These are phyloP conservation scores for Ctenomys sociabilis DNA, from an alignment of 2,113 vertebrate species.

Conservation along the genomic window DNA sequence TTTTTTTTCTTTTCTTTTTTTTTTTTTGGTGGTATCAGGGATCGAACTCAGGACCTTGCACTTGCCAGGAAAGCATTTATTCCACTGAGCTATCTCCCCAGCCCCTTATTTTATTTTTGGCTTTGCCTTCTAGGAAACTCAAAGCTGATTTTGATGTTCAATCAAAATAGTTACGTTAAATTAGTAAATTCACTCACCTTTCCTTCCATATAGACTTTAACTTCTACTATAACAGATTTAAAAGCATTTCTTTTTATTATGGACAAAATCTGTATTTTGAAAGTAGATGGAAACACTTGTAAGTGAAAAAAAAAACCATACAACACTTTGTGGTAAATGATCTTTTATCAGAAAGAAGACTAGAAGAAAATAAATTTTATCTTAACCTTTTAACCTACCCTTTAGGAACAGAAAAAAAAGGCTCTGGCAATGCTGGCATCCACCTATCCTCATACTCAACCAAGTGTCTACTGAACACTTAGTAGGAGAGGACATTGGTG, in stretches of 20 bases:
- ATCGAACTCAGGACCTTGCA: too few relatives aligned
- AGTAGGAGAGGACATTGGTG: rapidly evolving
- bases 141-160: constrained; percentile 3
- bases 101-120: too few relatives aligned
- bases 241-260: constrained; percentile 5
- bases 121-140: constrained; percentile 28
- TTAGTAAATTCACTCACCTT: neutral
- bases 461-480: neutral
- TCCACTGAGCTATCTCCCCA: too few relatives aligned
- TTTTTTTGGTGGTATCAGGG: too few relatives aligned
- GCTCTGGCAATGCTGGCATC: neutral
- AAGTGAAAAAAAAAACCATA: neutral
- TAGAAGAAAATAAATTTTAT: constrained; percentile 13
- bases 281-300: constrained; percentile 21
- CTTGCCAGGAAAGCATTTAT: too few relatives aligned
- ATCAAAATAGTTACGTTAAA: neutral
- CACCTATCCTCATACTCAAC: neutral
- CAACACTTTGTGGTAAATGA: neutral
- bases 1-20: neutral
- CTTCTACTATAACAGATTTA: neutral
- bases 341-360: neutral
- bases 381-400: neutral
- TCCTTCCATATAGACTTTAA: neutral
- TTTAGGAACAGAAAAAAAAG: neutral
- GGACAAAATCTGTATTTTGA: neutral